Evolutionary conservation across 2,797 vertebrate species (phyloP).

Genomic region (Orestias chungarensis): DNA sequence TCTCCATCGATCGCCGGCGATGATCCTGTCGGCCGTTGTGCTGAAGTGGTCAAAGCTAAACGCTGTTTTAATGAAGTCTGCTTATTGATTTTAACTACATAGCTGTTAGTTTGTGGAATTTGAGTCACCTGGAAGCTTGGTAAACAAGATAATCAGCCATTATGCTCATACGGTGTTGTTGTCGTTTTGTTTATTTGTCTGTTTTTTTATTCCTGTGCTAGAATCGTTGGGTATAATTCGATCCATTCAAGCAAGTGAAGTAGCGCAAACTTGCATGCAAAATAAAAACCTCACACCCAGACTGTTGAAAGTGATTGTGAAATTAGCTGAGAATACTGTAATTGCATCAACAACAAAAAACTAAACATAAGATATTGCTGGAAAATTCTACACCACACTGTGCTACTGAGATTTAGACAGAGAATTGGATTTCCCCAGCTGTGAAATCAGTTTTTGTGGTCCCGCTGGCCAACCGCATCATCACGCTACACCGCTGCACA

Average conservation of each 20-base stretch:
- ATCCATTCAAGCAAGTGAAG: slow-evolving; percentile 33
- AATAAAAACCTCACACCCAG: slow-evolving; percentile 26
- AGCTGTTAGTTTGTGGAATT: slow-evolving; percentile 51
- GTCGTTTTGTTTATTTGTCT: not conserved
- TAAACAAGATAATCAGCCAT: slow-evolving; percentile 58
- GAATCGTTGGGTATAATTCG: slow-evolving; percentile 20
- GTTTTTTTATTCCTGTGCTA: not conserved
- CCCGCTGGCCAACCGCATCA: slow-evolving; percentile 67
- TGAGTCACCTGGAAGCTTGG: slow-evolving; percentile 37
- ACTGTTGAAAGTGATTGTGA: slow-evolving; percentile 41
- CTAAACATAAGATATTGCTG: slow-evolving; percentile 61
- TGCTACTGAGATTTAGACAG: slow-evolving; percentile 74
- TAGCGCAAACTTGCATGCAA: slow-evolving; percentile 3
- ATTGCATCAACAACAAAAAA: slow-evolving; percentile 56
- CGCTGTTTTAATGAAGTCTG: slow-evolving; percentile 67
- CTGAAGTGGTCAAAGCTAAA: slow-evolving; percentile 64
- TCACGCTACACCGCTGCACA: slow-evolving; percentile 52
- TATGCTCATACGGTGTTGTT: slow-evolving; percentile 20
- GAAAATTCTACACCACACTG: slow-evolving; percentile 70
- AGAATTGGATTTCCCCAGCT: slow-evolving; percentile 80
- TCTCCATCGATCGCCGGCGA: slow-evolving; percentile 51
- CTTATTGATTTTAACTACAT: slow-evolving; percentile 60
- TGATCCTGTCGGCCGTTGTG: slow-evolving; percentile 55
- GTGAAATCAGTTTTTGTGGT: slow-evolving; percentile 80
- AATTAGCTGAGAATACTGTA: slow-evolving; percentile 66